Base-by-base conservation (phyloP, 2,113 vertebrate species). In the Macroglossus sobrinus region DNA sequence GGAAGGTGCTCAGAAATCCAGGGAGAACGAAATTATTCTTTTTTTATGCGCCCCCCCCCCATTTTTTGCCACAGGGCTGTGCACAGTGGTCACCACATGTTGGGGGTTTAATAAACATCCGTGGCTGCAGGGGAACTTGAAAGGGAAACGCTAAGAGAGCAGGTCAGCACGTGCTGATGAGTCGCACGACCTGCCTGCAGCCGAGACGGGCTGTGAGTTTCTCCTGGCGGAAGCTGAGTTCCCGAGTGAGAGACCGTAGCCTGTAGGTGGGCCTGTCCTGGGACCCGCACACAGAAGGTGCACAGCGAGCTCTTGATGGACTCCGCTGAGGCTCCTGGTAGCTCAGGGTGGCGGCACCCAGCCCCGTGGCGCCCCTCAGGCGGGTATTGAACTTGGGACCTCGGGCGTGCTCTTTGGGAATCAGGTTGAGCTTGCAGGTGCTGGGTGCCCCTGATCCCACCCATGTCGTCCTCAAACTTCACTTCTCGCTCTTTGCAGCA, bases 181-280 rank as follows among this genome's bases (percentile, higher is more conserved):
- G 33, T 5, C 1, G 5, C 53, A 2, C 45, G 18, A n/a, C 30
- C 7, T 13, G 47, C 28, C 30, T 55, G 12, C 0, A 1, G 10
- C 13, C 13, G 64, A 26, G 12, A 26, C 19, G 13, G 11, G 26
- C 7, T 19, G 33, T 82, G 22, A 38, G 80, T 40, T 63, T 26
- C n/a, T 43, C 40, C 30, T 9, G 0, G 9, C 5, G 79, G 16
- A 11, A n/a, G 72, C 28, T 5, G 45, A 15, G 3, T 28, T 66
- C 24, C 79, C 19, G 8, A 28, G 7, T 22, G 43, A 19, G 50
- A 30, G 80, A 10, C 47, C 0, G 4, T 3, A 2, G 2, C 76
- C 47, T 33, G 19, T 35, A 61, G 69, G 64, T 71, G 59, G 79
- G 64, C 1, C 1, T 24, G 1, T 61, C 81, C 66, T 3, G 18